Evolutionary conservation across 2,797 vertebrate genomes (phyloP).

Genomic region (Epinephelus awoara): DNA sequence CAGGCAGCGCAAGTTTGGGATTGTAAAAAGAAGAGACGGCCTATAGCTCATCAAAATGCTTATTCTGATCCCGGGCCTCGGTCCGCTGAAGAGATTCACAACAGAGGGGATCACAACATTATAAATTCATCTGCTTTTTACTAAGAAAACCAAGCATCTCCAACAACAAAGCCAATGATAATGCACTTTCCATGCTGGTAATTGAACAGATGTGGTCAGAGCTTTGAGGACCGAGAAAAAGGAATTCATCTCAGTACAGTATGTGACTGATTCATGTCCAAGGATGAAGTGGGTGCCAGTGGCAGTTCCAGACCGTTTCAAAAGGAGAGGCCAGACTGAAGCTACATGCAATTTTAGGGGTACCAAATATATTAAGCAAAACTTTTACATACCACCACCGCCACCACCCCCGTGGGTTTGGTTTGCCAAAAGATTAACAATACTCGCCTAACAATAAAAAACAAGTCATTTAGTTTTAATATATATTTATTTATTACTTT

Average conservation of each 20-base stretch:
- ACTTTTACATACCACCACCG: too few relatives aligned
- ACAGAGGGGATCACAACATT: constrained; percentile 78
- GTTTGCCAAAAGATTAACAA: too few relatives aligned
- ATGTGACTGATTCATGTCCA: constrained; percentile 79
- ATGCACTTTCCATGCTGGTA: constrained; percentile 85
- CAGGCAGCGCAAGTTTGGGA: constrained; percentile 86
- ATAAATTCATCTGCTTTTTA: constrained; percentile 83
- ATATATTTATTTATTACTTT: too few relatives aligned
- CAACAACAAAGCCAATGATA: constrained; percentile 86
- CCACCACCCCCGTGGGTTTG: too few relatives aligned
- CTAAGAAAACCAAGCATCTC: constrained; percentile 84
- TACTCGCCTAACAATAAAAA: too few relatives aligned
- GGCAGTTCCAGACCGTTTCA: too few relatives aligned
- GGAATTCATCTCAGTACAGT: constrained; percentile 74
- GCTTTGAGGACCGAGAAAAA: constrained; percentile 73
- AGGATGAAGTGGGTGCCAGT: constrained; percentile 70
- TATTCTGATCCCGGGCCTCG: constrained; percentile 80
- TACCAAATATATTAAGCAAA: too few relatives aligned
- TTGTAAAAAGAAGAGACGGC: constrained; percentile 85
- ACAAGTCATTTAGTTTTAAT: too few relatives aligned
- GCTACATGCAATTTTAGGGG: too few relatives aligned
- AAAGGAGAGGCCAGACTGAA: too few relatives aligned
- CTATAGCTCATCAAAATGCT: constrained; percentile 87
- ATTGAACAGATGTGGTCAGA: constrained; percentile 87
- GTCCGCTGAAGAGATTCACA: constrained; percentile 80